Base-by-base conservation (phyloP, 2,888 invertebrate species). In the Alloplasta piceator region DNA sequence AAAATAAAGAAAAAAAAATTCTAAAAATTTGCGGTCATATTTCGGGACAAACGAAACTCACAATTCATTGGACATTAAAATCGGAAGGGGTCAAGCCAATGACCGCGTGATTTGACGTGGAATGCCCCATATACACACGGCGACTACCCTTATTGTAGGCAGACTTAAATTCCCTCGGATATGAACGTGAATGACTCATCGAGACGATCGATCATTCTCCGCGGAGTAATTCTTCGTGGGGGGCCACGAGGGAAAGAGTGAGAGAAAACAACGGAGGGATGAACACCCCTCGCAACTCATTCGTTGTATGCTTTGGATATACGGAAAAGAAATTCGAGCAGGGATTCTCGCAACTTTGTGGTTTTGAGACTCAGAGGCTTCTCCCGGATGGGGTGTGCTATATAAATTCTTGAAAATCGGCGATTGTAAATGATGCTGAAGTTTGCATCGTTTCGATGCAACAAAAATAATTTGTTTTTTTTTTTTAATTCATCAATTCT, bases 131-230 rank as follows among this genome's bases (percentile, higher is more conserved):
- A 26, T 26, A 26, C 26, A 26, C 26, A 63, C n/a, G n/a, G n/a
- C n/a, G n/a, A n/a, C 73, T 63, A 74, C 82, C 80, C 85, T 85
- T 7, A 12, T 38, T 26, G 60, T 79, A 72, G 68, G 60, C 26
- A 67, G 60, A 60, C 68, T 82, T 80, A 85, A 85, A 87, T 87
- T 88, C 85, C 77, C 26, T 26, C 26, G 26, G 26, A 26, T 26
- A 26, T 26, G 26, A 26, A 26, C 84, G 72, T 56, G 78, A 84
- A 85, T 89, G 88, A 89, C 85, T 89, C 88, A 89, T 88, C 88
- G 83, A 61, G 64, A 60, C 78, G 85, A 89, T 89, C 87, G 89
- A 89, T 89, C 89, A 86, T 86, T 66, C 77, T 72, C 46, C 55
- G 58, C 52, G 56, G 55, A 64, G 43, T 58, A 76, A 82, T 73